Evolutionary conservation across 2,797 vertebrate genomes (phyloP).

Genomic region (Pseudopleuronectes americanus): DNA sequence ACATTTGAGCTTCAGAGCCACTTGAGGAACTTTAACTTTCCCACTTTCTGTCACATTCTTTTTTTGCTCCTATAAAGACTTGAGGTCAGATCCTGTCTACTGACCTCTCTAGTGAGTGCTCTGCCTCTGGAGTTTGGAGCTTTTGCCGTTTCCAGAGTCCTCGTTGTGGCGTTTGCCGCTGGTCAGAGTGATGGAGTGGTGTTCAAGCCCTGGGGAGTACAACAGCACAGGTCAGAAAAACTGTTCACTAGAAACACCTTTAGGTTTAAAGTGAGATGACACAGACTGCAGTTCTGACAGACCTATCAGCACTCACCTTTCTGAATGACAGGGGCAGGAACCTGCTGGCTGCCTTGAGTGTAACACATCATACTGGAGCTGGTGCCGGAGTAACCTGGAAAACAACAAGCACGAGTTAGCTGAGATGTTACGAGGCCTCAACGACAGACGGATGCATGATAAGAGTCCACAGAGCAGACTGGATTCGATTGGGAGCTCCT

Average conservation of each 20-base stretch:
- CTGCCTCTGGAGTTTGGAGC: conserved; percentile 82
- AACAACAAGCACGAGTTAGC: conserved; percentile 14
- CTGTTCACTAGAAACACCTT: too few species aligned
- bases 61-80: too few species aligned
- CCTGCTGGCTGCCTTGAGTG: conserved; percentile 67
- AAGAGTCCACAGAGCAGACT: not conserved
- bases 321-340: conserved; percentile 46
- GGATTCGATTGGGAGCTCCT: not conserved
- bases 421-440: not conserved
- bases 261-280: too few species aligned
- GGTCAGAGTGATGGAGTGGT: conserved; percentile 55
- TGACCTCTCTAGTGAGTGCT: conserved; percentile 74
- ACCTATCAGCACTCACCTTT: conserved; percentile 68
- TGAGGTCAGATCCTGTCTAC: not conserved
- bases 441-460: too few species aligned
- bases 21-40: too few species aligned
- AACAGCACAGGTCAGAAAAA: not conserved
- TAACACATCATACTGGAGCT: conserved; percentile 70
- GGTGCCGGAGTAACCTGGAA: conserved; percentile 66
- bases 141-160: conserved; percentile 65
- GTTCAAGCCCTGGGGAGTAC: conserved; percentile 61
- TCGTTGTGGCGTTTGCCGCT: conserved; percentile 80
- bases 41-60: too few species aligned
- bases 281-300: too few species aligned
- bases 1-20: too few species aligned